phyloP scores from a whole-genome alignment of 2,888 invertebrate species.

The Dicycla oo region DNA sequence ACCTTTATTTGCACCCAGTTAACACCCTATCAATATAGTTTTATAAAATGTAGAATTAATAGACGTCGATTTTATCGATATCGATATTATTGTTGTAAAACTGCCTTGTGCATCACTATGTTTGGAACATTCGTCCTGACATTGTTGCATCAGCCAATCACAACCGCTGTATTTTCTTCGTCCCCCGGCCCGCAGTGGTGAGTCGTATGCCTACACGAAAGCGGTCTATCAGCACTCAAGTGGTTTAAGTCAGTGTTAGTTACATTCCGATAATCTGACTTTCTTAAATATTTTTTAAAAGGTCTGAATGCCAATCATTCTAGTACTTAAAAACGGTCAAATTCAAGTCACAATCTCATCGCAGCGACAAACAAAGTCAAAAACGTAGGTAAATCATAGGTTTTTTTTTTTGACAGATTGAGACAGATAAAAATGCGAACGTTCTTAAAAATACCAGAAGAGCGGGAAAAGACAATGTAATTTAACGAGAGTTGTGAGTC shows the following conservation, averaged over 20 bases:
- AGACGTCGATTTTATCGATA: too few relatives aligned
- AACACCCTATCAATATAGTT: too few relatives aligned
- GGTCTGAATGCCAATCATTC: background rate
- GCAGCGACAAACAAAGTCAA: background rate
- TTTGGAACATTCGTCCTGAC: too few relatives aligned
- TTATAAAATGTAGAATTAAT: too few relatives aligned
- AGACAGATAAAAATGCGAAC: background rate
- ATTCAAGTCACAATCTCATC: background rate
- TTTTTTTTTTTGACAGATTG: background rate
- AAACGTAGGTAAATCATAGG: background rate
- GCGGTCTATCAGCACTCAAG: too few relatives aligned
- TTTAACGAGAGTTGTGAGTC: background rate
- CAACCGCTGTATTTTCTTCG: too few relatives aligned
- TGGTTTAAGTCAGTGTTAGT: background rate
- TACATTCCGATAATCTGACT: background rate
- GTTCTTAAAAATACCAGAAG: background rate
- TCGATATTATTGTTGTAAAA: too few relatives aligned
- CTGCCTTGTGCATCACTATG: too few relatives aligned
- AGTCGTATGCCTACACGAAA: too few relatives aligned
- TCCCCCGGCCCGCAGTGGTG: too few relatives aligned
- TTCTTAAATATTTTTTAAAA: background rate
- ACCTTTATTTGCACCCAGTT: too few relatives aligned
- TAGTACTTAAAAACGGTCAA: background rate
- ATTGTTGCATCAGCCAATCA: too few relatives aligned
- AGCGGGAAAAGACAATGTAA: background rate